These are phyloP conservation scores for Brachionus sp. DNA, from an alignment of 1,140 invertebrate species.

Conservation along the genomic window DNA sequence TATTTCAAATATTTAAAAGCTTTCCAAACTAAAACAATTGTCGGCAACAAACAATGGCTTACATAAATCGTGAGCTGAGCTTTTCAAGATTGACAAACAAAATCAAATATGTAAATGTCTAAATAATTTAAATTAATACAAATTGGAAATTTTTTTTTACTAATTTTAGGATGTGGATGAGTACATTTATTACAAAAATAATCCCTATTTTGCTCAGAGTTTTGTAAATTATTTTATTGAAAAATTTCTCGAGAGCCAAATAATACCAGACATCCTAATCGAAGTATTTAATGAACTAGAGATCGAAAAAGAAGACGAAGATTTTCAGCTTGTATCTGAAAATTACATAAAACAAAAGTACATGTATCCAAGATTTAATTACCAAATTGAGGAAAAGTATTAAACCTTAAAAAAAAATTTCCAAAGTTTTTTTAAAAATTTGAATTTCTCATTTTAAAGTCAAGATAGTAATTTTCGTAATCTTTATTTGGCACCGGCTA, in stretches of 20 bases:
- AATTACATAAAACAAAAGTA: constrained; percentile 8
- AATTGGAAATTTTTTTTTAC: not conserved
- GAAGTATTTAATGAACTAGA: constrained; percentile 22
- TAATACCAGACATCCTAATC: constrained; percentile 33
- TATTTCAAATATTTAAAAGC: constrained; percentile 15
- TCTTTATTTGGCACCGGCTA: not conserved
- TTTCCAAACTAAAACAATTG: not conserved
- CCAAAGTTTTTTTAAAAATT: not conserved
- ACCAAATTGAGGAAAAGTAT: not conserved
- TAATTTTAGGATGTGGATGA: constrained; percentile 30
- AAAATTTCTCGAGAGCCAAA: not conserved
- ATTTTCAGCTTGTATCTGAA: not conserved
- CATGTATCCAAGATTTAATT: not conserved
- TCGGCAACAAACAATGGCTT: constrained; percentile 23
- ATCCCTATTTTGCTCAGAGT: not conserved
- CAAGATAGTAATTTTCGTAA: not conserved
- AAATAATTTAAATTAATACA: not conserved
- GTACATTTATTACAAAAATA: constrained; percentile 26
- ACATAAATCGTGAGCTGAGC: constrained; percentile 28
- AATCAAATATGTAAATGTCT: constrained; percentile 31
- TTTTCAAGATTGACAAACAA: constrained; percentile 40
- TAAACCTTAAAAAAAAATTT: not conserved
- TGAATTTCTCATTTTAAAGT: not conserved
- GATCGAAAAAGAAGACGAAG: not conserved
- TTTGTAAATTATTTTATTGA: constrained; percentile 23